Evolutionary conservation across 2,113 vertebrate genomes (phyloP).

Genomic region (Propithecus coquereli): DNA sequence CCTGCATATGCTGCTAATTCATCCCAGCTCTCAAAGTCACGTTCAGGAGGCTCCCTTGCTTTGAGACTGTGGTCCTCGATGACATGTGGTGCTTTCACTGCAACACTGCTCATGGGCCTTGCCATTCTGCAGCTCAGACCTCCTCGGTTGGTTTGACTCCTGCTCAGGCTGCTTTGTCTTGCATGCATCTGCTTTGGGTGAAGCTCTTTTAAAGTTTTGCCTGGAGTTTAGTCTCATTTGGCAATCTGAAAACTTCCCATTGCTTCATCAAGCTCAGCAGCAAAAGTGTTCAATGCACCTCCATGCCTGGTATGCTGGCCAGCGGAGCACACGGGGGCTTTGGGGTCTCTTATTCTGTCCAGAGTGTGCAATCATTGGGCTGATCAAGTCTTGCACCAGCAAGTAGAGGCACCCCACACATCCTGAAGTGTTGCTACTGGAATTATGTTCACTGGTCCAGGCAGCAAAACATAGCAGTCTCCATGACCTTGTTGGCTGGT

Average conservation of each 20-base stretch:
- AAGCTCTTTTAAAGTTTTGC: not conserved
- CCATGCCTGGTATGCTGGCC: not conserved
- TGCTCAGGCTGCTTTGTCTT: too few species aligned
- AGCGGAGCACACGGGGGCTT: not conserved
- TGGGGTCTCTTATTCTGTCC: rapidly evolving
- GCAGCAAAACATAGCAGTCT: not conserved
- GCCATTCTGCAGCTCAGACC: not conserved
- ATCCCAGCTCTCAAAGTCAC: conserved; percentile 3
- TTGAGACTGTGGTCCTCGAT: rapidly evolving
- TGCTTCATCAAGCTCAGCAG: not conserved
- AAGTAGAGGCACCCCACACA: not conserved
- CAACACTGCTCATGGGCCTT: not conserved
- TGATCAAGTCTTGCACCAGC: rapidly evolving
- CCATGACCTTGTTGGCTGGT: not conserved
- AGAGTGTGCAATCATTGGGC: rapidly evolving
- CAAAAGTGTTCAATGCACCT: not conserved
- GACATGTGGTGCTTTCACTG: not conserved
- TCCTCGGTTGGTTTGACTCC: not conserved
- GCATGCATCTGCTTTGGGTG: not conserved
- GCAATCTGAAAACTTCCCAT: not conserved
- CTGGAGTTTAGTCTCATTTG: not conserved
- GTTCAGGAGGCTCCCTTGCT: not conserved
- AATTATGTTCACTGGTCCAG: not conserved
- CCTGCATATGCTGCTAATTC: not conserved
- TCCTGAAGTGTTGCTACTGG: rapidly evolving